A percentile compares a stretch with the other conserved stretches of the same genome.
These are phyloP conservation scores for Aleiodes alternator DNA, from an alignment of 2,888 invertebrate genomes.

Conservation along the genomic window DNA sequence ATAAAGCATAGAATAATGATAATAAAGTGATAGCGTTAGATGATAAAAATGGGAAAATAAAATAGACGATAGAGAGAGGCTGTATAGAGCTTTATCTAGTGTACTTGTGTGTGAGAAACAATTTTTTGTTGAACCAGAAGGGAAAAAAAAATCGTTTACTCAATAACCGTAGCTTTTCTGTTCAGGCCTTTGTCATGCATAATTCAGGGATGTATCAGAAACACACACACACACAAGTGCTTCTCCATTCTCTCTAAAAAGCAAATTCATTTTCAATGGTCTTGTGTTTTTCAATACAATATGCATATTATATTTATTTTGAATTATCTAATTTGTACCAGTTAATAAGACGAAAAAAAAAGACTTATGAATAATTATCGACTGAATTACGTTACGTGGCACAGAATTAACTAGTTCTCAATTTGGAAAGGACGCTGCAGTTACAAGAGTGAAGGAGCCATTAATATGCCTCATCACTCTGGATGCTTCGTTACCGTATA, in stretches of 20 bases:
- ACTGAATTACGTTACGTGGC: neutral
- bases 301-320: too few relatives aligned
- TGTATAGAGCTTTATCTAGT: neutral
- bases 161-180: conserved; percentile 2
- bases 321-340: neutral
- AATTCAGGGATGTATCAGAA: neutral
- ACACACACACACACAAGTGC: too few relatives aligned
- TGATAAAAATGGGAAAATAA: too few relatives aligned
- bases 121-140: conserved; percentile 8
- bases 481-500: conserved; percentile 18
- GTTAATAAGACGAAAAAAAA: neutral
- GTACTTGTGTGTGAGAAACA: neutral
- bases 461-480: conserved; percentile 22
- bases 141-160: neutral
- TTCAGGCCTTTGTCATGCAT: conserved; percentile 13
- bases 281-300: too few relatives aligned
- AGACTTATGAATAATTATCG: neutral
- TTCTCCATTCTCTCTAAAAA: too few relatives aligned
- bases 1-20: neutral
- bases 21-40: too few relatives aligned
- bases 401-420: conserved; percentile 5
- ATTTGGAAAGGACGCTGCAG: neutral
- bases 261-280: too few relatives aligned
- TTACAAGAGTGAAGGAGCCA: neutral
- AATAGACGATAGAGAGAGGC: too few relatives aligned